A percentile compares a stretch with the other conserved stretches of the same genome.
Evolutionary conservation across 1,140 invertebrate genomes (phyloP).

Genomic region (Trissolcus basalis): DNA sequence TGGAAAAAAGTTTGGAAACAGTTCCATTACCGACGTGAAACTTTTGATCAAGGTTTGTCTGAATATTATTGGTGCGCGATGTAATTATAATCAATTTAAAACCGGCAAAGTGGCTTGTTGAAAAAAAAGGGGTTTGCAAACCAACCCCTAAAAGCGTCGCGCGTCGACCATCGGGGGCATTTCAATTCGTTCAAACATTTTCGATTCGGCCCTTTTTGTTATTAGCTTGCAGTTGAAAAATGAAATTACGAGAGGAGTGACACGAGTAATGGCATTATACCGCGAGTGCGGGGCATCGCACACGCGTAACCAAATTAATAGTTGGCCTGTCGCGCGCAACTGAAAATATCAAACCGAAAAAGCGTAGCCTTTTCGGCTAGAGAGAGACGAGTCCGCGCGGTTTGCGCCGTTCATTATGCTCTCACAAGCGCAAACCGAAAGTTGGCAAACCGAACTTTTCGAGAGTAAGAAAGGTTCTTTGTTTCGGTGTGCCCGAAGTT

Average conservation of each 20-base stretch:
- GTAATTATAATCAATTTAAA: constrained; percentile 35
- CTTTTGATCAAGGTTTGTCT: constrained; percentile 31
- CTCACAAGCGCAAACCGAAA: constrained; percentile 11
- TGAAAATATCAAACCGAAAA: constrained; percentile 36
- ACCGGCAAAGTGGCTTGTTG: constrained; percentile 25
- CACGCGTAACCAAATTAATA: constrained; percentile 18
- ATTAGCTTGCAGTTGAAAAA: constrained; percentile 33
- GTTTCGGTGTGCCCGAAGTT: constrained; percentile 15
- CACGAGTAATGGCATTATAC: constrained; percentile 38
- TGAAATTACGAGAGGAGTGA: constrained; percentile 38
- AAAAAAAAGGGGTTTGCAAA: constrained; percentile 14
- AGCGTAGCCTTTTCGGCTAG: constrained; percentile 18
- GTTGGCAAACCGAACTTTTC: constrained; percentile 26
- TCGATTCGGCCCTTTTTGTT: constrained; percentile 43
- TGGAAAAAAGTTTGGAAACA: constrained; percentile 16
- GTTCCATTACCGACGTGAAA: constrained; percentile 17
- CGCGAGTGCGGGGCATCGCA: constrained; percentile 1
- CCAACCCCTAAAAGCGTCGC: constrained; percentile 32
- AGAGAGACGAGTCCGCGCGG: constrained; percentile 4
- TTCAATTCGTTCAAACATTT: constrained; percentile 43
- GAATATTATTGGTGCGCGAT: constrained; percentile 18
- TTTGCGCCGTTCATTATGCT: background rate
- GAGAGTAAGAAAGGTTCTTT: constrained; percentile 24
- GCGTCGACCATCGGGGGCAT: constrained; percentile 2
- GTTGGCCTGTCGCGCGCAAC: constrained; percentile 13